These are phyloP conservation scores for Aphaenogaster rudis DNA, from an alignment of 1,140 invertebrate species.

Conservation along the genomic window DNA sequence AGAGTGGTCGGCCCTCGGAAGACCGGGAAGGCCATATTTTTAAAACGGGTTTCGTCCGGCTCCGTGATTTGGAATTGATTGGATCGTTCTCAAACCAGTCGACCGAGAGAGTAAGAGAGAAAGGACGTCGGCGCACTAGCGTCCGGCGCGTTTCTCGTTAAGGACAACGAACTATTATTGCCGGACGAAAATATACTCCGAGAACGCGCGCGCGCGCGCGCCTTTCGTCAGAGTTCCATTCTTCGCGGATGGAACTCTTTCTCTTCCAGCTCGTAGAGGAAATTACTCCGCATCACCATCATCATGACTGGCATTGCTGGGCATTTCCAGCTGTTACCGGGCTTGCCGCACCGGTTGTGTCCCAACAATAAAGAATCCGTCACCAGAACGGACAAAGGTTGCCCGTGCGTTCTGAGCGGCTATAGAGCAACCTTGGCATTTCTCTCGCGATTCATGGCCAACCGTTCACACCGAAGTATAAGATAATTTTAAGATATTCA, in stretches of 20 bases:
- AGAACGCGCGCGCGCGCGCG: neutral
- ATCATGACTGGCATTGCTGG: conserved; percentile 16
- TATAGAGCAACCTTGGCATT: conserved; percentile 27
- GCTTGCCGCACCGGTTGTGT: neutral
- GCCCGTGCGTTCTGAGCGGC: neutral
- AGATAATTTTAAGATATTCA: conserved; percentile 16
- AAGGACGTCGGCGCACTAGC: neutral
- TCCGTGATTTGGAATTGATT: conserved; percentile 12
- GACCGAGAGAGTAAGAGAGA: too few species aligned
- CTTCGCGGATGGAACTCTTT: neutral
- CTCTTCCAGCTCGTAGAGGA: neutral
- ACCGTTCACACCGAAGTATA: neutral
- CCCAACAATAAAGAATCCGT: conserved; percentile 13
- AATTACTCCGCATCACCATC: conserved; percentile 37
- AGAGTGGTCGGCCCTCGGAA: neutral
- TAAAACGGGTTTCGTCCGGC: neutral
- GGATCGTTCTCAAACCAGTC: neutral
- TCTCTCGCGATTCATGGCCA: neutral
- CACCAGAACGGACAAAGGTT: neutral
- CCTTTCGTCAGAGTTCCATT: neutral
- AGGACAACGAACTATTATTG: conserved; percentile 38
- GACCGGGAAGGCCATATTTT: neutral
- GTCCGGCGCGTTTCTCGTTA: neutral
- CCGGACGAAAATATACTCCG: conserved; percentile 35
- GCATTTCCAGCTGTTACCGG: conserved; percentile 23